phyloP scores from a whole-genome alignment of 2,888 invertebrate genomes.

The Platycheirus rosarum region DNA sequence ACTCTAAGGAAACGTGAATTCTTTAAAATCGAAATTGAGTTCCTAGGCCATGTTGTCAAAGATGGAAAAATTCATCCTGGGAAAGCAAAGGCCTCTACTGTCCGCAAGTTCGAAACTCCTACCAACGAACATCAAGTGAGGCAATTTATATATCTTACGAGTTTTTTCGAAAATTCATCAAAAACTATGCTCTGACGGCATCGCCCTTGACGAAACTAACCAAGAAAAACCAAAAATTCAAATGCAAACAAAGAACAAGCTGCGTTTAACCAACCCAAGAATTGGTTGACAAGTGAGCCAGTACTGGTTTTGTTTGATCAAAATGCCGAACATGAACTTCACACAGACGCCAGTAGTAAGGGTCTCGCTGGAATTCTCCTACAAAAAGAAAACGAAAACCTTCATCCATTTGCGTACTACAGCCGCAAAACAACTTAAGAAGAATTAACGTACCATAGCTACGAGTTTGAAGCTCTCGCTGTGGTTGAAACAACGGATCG shows the following conservation, averaged over 20 bases:
- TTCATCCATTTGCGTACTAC: slow-evolving; percentile 16
- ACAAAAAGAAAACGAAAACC: slow-evolving; percentile 4
- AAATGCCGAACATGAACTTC: neutral
- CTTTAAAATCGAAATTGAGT: neutral
- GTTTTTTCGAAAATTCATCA: slow-evolving; percentile 74
- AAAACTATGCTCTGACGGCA: slow-evolving; percentile 32
- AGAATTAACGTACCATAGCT: slow-evolving; percentile 21
- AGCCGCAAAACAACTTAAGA: slow-evolving; percentile 72
- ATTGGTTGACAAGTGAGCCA: neutral
- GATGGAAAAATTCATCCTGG: neutral
- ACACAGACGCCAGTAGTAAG: slow-evolving; percentile 5
- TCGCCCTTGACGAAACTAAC: slow-evolving; percentile 18
- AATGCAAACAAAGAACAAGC: slow-evolving; percentile 2
- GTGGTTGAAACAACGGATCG: too few species aligned
- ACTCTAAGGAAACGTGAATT: slow-evolving; percentile 18
- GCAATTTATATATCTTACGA: neutral
- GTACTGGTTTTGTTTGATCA: slow-evolving; percentile 3
- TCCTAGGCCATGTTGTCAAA: neutral
- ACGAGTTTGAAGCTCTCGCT: slow-evolving; percentile 23
- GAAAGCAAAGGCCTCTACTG: neutral
- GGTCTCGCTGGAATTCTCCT: slow-evolving; percentile 7
- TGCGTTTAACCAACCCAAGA: neutral
- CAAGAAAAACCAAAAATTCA: neutral
- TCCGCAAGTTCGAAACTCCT: neutral
- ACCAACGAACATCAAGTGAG: neutral